Base-by-base conservation (phyloP, 1,140 invertebrate genomes). In the Orius insidiosus region DNA sequence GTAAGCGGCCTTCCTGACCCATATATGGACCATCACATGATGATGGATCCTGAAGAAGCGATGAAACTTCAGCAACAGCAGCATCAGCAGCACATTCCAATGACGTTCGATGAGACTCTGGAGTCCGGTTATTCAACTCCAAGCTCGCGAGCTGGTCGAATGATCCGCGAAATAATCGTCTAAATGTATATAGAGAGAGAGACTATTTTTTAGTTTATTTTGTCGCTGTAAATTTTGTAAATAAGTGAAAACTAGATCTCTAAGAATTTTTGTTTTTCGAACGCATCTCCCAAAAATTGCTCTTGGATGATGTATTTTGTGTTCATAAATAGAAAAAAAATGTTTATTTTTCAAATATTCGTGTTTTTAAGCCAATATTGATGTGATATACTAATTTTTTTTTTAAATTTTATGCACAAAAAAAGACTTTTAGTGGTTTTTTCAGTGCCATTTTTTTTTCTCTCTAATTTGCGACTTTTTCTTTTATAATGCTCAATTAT, bases 111-210 rank as follows among this genome's bases (percentile, higher is more conserved):
- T 64, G 86, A 90, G 63, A 86, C 81, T 51, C 70, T 89, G 9
- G 86, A 92, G 63, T 88, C 85, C 40, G 87, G 86, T 6, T 92
- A 89, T 62, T 90, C 86, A 35, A 90, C 86, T 47, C 87, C 86
- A 34, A 92, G 89, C 67, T 86, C 85, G 53, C 75, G 85, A 57
- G 83, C 80, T 54, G 71, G 85, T 46, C 68, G 87, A 59, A 85
- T 93, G 59, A 92, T 93, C 57, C 73, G 87, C 49, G 88, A 92
- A 64, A 92, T 93, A 61, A 92, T 93, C 63, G 88, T 94, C 59
- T 94, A 78, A 83, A 47, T 44, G 34, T 44, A 44, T 7, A 44
- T 44, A 44, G 31, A 32, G 42, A 44, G 30, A 44, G 31, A 44
- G 31, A 33, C 34, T 44, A 44, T 44, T 44, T 44, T 44, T 40